These are phyloP conservation scores for Pogonocherus hispidulus DNA, from an alignment of 2,888 invertebrate species.

Conservation along the genomic window DNA sequence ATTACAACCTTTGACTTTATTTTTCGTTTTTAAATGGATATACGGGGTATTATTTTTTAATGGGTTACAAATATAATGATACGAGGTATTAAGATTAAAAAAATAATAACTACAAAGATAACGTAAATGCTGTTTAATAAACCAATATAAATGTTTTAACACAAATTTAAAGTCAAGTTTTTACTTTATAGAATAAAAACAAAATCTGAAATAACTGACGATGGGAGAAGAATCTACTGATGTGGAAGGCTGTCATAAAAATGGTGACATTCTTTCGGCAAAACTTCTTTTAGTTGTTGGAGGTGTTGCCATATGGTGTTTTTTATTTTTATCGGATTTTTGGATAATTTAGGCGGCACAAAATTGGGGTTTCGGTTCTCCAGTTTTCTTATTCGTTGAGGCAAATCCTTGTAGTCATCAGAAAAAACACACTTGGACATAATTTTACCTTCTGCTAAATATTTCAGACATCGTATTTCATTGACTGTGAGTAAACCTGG, in stretches of 20 bases:
- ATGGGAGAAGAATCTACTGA: not conserved
- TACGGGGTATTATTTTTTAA: conserved; percentile 2
- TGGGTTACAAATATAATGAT: not conserved
- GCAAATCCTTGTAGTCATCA: conserved; percentile 21
- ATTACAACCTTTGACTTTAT: not conserved
- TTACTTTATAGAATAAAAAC: not conserved
- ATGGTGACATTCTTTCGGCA: conserved; percentile 30
- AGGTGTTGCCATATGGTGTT: conserved; percentile 33
- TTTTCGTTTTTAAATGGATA: not conserved
- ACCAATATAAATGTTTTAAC: not conserved
- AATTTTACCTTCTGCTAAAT: conserved; percentile 29
- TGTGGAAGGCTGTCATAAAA: conserved; percentile 31
- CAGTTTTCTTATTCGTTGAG: not conserved
- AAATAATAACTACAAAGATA: not conserved
- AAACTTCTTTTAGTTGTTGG: conserved; percentile 25
- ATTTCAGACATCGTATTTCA: conserved; percentile 19
- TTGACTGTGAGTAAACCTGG: conserved; percentile 25
- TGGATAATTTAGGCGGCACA: conserved; percentile 2
- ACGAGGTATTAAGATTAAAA: not conserved
- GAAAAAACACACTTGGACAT: conserved; percentile 29
- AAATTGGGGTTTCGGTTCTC: not conserved
- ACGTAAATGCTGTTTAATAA: no score
- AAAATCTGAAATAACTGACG: not conserved
- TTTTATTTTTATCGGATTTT: conserved; percentile 6
- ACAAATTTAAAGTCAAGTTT: not conserved